phyloP scores from a whole-genome alignment of 2,797 vertebrate genomes.

The Manis crassicaudata region DNA sequence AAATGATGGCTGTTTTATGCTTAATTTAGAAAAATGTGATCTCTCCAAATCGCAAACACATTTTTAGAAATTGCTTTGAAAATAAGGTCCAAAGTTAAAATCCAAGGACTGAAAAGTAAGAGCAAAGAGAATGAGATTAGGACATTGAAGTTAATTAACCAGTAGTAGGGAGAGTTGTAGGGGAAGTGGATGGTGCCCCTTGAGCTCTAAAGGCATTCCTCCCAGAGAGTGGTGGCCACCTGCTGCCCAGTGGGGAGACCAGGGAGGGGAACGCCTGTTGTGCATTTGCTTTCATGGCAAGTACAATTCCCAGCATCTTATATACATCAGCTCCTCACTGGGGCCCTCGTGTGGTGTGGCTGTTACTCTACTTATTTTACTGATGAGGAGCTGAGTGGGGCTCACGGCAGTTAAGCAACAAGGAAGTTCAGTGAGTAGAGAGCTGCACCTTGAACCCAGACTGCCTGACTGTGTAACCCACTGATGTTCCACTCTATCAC shows the following conservation, averaged over 20 bases:
- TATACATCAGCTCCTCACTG: neutral
- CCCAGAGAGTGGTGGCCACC: neutral
- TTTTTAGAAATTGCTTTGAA: slow-evolving; percentile 8
- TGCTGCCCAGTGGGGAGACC: no score
- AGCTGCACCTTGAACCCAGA: neutral
- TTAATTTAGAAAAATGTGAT: neutral
- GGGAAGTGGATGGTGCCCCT: neutral
- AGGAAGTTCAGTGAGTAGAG: neutral
- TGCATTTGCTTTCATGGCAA: neutral
- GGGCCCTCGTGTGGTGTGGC: neutral
- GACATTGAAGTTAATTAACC: neutral
- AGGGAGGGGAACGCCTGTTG: no score
- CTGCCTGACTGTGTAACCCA: no score
- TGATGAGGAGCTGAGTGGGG: neutral
- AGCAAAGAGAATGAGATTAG: neutral
- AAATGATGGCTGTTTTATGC: neutral
- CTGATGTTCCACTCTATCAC: neutral
- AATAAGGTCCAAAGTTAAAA: neutral
- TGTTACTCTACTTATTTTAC: neutral
- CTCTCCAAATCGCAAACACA: neutral
- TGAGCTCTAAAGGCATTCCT: no score
- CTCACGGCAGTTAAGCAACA: neutral
- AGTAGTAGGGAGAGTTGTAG: neutral
- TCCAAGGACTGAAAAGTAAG: neutral
- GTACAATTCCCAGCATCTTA: neutral